Evolutionary conservation across 2,888 invertebrate genomes (phyloP).

Genomic region (Hermodice carunculata): DNA sequence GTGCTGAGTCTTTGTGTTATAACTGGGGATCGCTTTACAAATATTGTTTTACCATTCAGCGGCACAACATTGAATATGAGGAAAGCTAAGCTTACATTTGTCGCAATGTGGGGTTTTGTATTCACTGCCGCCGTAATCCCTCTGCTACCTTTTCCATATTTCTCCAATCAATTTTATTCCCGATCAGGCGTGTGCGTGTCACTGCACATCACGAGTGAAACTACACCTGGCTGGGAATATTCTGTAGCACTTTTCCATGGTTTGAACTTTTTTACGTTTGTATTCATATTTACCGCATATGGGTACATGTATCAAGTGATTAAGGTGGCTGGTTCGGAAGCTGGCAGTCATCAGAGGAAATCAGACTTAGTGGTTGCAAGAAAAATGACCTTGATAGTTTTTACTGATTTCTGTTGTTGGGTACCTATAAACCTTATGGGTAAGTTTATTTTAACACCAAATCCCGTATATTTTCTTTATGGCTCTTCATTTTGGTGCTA

Average conservation of each 20-base stretch:
- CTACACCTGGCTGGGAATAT: slow-evolving; percentile 11
- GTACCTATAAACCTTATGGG: too few species aligned
- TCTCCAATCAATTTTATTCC: slow-evolving; percentile 9
- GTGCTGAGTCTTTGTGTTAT: slow-evolving; percentile 67
- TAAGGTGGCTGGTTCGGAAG: too few species aligned
- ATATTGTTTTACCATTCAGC: slow-evolving; percentile 55
- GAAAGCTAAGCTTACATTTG: background rate
- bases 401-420: too few species aligned
- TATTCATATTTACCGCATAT: slow-evolving; percentile 21
- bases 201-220: slow-evolving; percentile 13
- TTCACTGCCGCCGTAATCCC: slow-evolving; percentile 1
- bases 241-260: slow-evolving; percentile 13
- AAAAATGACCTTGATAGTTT: too few species aligned
- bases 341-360: too few species aligned
- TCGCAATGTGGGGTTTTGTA: background rate
- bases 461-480: too few species aligned
- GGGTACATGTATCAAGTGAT: slow-evolving; percentile 11
- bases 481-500: too few species aligned
- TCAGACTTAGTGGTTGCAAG: too few species aligned
- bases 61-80: background rate
- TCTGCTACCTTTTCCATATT: slow-evolving; percentile 5
- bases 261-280: slow-evolving; percentile 9
- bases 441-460: too few species aligned
- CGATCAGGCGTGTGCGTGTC: slow-evolving; percentile 18
- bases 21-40: slow-evolving; percentile 66